Base-by-base conservation (phyloP, 1,140 invertebrate species). In the Coboldia fuscipes region DNA sequence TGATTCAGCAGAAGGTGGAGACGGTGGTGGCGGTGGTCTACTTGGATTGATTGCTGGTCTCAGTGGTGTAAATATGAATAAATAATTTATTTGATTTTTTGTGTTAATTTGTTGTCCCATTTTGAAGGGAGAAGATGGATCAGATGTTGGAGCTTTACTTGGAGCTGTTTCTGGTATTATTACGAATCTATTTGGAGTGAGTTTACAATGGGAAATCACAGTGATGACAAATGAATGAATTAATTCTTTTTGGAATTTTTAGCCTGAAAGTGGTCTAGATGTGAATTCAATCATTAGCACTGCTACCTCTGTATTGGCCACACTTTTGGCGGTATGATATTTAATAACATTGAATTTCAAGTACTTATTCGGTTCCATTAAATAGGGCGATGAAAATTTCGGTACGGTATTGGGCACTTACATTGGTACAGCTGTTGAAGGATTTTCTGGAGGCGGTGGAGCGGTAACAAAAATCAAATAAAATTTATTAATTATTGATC, bases 381-480 rank as follows among this genome's bases (percentile, higher is more conserved):
- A 47, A 34, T 34, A 57, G 53, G 57, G 56, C 14, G 51, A 56
- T 41, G 54, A 56, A 38, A 60, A 62, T 45, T 57, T 63, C 29
- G 63, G 61, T 8, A 46, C 50, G 1, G 58, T 62, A 18, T 36
- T 61, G 22, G 63, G 59, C 29, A 47, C 47, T 14, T 54, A 63
- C 33, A 35, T 61, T 36, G 59, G 58, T 20, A 62, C 60, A 2
- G 43, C 57, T 3, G 45, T 65, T 20, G 55, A 60, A 41, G 62
- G 61, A 6, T 40, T 62, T 3, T 62, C 63, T 1, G 60, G 57
- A 15, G 61, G 61, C 6, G 60, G 60, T 24, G 62, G 61, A 40
- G 58, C 61, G 37, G 62, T 65, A 54, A 41, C 37, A 23, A 17
- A 14, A 17, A 5, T n/a, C 15, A 23, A 34, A n/a, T n/a, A n/a